Evolutionary conservation across 2,113 vertebrate genomes (phyloP).

Genomic region (Ramphastos sulfuratus): DNA sequence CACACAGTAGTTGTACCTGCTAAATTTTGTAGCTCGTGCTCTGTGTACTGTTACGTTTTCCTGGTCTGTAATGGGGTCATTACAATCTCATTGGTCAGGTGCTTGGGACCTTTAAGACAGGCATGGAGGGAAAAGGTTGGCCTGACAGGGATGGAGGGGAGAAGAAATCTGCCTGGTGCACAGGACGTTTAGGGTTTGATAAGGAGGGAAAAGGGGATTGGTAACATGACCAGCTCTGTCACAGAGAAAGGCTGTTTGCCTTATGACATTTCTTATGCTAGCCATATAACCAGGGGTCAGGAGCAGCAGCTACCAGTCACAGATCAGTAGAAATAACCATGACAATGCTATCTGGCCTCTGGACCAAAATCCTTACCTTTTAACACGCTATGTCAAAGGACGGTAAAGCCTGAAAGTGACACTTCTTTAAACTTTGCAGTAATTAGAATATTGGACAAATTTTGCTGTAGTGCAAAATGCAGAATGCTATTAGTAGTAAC

Average conservation of each 20-base stretch:
- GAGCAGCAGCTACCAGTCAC: not conserved
- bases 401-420: constrained; percentile 7
- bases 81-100: not conserved
- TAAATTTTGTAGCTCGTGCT: not conserved
- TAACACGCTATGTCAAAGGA: not conserved
- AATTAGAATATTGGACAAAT: not conserved
- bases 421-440: not conserved
- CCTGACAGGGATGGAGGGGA: too few species aligned
- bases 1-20: not conserved
- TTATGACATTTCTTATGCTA: not conserved
- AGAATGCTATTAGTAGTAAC: not conserved
- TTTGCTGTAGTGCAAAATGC: not conserved
- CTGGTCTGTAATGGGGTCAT: not conserved
- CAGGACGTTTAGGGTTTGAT: not conserved
- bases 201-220: not conserved
- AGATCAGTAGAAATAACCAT: not conserved
- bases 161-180: not conserved
- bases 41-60: not conserved
- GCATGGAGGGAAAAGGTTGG: not conserved
- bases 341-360: not conserved
- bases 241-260: not conserved
- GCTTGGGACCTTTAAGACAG: not conserved
- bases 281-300: not conserved
- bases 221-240: not conserved
- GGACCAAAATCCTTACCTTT: not conserved